Evolutionary conservation across 1,140 invertebrate genomes (phyloP).

Genomic region (Diabrotica undecimpunctata): DNA sequence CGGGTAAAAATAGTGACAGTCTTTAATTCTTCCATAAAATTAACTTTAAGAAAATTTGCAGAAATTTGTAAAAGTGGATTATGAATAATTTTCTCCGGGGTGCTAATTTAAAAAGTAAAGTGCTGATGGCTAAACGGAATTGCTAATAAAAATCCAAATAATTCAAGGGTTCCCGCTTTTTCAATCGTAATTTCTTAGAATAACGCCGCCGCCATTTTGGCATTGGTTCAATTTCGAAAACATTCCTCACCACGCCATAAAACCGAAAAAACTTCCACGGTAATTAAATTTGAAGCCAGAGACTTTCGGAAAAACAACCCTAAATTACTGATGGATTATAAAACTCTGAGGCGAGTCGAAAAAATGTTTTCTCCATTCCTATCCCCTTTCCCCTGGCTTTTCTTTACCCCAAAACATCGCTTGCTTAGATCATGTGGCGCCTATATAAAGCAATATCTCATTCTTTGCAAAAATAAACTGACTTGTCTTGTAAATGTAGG

Average conservation of each 20-base stretch:
- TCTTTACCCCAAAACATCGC: not conserved
- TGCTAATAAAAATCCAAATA: too few species aligned
- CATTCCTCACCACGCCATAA: not conserved
- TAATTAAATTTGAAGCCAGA: conserved; percentile 11
- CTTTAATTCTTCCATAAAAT: too few species aligned
- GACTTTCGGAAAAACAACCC: conserved; percentile 9
- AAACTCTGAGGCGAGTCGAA: conserved; percentile 8
- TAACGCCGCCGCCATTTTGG: not conserved
- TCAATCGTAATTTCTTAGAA: not conserved
- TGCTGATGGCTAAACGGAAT: too few species aligned
- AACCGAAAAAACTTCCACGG: not conserved
- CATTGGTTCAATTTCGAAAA: not conserved
- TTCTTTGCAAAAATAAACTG: conserved; percentile 41
- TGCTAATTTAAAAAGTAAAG: too few species aligned
- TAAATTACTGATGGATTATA: conserved; percentile 16
- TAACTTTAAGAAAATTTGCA: too few species aligned
- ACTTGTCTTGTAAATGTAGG: conserved; percentile 40
- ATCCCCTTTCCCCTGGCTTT: not conserved
- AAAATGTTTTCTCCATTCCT: conserved; percentile 21
- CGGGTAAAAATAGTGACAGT: too few species aligned
- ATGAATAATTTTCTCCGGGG: too few species aligned
- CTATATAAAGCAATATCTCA: conserved; percentile 37
- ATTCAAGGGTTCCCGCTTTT: too few species aligned
- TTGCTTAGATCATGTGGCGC: conserved; percentile 38
- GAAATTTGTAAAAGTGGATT: too few species aligned